Evolutionary conservation across 2,797 vertebrate species (phyloP).

Genomic region (Silurus aristotelis): DNA sequence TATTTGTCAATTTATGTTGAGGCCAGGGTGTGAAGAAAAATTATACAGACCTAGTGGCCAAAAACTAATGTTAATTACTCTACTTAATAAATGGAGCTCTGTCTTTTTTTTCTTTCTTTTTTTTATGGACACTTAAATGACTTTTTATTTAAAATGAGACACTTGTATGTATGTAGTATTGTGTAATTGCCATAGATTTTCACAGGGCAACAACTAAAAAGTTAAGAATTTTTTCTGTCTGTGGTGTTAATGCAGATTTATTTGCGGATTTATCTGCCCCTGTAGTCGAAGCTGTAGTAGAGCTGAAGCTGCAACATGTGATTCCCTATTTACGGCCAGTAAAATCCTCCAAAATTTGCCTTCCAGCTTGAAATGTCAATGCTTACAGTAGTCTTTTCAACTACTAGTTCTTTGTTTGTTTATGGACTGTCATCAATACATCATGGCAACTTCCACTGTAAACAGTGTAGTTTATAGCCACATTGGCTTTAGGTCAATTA

Average conservation of each 20-base stretch:
- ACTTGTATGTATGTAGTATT: background rate
- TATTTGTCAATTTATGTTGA: background rate
- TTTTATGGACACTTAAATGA: background rate
- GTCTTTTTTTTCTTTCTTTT: too few relatives aligned
- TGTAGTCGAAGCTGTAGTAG: background rate
- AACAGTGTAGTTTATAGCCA: background rate
- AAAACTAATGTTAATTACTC: too few relatives aligned
- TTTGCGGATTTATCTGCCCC: background rate
- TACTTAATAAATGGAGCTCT: too few relatives aligned
- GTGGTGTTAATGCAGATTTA: background rate
- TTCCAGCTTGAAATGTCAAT: too few relatives aligned
- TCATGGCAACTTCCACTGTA: background rate
- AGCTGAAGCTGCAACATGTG: background rate
- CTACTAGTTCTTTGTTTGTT: background rate
- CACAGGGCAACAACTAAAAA: too few relatives aligned
- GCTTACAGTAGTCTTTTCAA: background rate
- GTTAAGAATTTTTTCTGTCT: background rate
- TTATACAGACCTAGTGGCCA: background rate
- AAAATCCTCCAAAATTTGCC: background rate
- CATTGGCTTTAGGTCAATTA: background rate
- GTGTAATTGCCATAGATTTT: too few relatives aligned
- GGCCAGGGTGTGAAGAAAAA: background rate
- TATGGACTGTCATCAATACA: background rate
- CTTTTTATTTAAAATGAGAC: background rate
- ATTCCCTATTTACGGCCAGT: background rate